A percentile compares a stretch with the other conserved stretches of the same genome.
Evolutionary conservation across 2,797 vertebrate genomes (phyloP).

Genomic region (Nannoperca obscura): DNA sequence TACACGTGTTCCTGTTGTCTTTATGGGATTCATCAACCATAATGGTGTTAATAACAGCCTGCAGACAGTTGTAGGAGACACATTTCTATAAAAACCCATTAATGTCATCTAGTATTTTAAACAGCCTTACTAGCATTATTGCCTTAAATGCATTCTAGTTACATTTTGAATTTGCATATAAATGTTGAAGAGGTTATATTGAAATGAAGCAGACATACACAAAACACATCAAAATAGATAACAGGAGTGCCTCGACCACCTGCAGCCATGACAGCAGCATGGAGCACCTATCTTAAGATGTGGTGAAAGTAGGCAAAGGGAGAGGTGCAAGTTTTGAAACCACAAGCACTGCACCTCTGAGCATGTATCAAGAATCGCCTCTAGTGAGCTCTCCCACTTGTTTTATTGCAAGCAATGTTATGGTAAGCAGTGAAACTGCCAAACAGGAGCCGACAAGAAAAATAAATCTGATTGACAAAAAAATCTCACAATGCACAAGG

Average conservation of each 20-base stretch:
- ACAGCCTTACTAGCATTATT: neutral
- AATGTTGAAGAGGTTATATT: neutral
- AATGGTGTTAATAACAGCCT: neutral
- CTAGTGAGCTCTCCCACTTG: neutral
- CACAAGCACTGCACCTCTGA: neutral
- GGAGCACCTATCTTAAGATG: neutral
- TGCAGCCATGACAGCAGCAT: slow-evolving; percentile 8
- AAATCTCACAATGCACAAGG: slow-evolving; percentile 32
- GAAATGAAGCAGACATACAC: neutral
- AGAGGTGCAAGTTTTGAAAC: slow-evolving; percentile 5
- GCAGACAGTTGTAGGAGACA: neutral
- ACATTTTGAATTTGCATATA: neutral
- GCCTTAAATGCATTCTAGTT: neutral
- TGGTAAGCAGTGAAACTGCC: slow-evolving; percentile 4
- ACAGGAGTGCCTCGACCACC: neutral
- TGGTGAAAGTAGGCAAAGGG: neutral
- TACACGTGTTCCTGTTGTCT: slow-evolving; percentile 2
- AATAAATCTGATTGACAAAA: slow-evolving; percentile 8
- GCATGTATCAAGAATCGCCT: neutral
- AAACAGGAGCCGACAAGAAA: neutral
- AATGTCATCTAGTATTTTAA: neutral
- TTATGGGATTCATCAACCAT: neutral
- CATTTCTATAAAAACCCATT: neutral
- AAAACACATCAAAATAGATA: neutral
- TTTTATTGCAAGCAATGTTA: slow-evolving; percentile 19